Conservation (phyloP, 2,797 vertebrate species). For the Eremophila alpestris region DNA sequence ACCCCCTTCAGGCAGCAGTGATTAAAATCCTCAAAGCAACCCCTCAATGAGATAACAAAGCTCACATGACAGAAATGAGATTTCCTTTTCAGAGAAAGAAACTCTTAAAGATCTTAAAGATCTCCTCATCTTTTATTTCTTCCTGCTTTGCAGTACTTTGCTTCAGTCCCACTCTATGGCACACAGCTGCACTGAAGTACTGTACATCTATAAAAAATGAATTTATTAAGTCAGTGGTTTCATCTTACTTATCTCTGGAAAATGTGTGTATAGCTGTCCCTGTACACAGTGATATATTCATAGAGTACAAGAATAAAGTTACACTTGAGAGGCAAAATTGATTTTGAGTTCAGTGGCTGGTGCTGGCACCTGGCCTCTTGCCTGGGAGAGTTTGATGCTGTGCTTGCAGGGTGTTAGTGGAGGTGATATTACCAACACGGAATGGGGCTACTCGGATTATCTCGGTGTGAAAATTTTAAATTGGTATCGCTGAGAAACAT, state of each 20-base stretch:
- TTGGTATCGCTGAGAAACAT: slow-evolving; percentile 18
- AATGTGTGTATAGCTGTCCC: not conserved
- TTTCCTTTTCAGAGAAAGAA: not conserved
- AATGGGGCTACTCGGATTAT: not conserved
- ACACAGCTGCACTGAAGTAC: not conserved
- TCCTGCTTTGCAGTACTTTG: not conserved
- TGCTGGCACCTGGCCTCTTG: slow-evolving; percentile 8
- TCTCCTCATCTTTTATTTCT: not conserved
- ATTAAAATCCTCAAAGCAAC: not conserved
- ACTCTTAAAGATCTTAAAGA: not conserved
- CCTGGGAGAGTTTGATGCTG: slow-evolving; percentile 7
- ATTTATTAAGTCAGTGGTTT: slow-evolving; percentile 35
- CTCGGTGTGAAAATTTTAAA: slow-evolving; percentile 32
- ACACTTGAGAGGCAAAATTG: slow-evolving; percentile 40
- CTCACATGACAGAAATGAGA: not conserved
- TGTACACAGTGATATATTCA: slow-evolving; percentile 3
- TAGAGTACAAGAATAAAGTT: not conserved
- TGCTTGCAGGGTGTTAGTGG: not conserved
- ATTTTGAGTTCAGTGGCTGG: slow-evolving; percentile 31
- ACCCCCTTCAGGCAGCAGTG: not conserved
- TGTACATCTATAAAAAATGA: not conserved
- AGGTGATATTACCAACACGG: not conserved
- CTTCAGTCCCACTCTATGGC: not conserved
- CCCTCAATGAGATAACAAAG: not conserved
- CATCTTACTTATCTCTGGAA: slow-evolving; percentile 32